Conservation (phyloP, 2,797 vertebrate genomes). For the Lithobates pipiens region DNA sequence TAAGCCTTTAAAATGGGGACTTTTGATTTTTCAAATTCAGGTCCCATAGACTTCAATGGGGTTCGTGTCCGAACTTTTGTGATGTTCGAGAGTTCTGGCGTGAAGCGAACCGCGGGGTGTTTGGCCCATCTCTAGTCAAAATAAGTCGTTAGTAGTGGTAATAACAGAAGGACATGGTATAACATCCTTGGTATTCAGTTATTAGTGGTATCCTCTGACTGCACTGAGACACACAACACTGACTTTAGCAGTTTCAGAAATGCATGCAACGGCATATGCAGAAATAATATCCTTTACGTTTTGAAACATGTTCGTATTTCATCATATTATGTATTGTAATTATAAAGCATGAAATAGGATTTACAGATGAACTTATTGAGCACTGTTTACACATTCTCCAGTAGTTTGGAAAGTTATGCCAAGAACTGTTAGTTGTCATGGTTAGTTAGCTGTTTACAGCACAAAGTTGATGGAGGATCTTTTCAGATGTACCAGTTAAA, state of each 20-base stretch:
- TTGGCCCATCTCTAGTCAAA: too few relatives aligned
- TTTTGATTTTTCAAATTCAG: too few relatives aligned
- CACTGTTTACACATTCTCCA: constrained; percentile 29
- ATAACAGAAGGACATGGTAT: not conserved
- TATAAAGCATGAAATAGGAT: constrained; percentile 51
- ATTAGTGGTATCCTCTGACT: not conserved
- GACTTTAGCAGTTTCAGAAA: not conserved
- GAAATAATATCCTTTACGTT: not conserved
- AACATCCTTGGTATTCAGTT: not conserved
- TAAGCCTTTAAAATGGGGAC: too few relatives aligned
- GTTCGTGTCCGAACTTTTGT: too few relatives aligned
- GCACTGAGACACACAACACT: not conserved
- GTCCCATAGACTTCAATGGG: too few relatives aligned
- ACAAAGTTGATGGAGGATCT: constrained; percentile 2
- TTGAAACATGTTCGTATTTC: constrained; percentile 44
- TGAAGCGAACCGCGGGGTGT: too few relatives aligned
- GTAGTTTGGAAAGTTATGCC: constrained; percentile 32
- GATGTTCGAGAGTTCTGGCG: too few relatives aligned
- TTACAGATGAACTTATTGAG: constrained; percentile 33
- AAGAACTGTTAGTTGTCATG: constrained; percentile 39
- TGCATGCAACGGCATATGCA: not conserved
- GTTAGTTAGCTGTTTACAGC: constrained; percentile 49
- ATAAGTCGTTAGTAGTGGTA: not conserved
- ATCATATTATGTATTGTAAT: constrained; percentile 27
- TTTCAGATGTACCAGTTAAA: not conserved